Base-by-base conservation (phyloP, 2,113 vertebrate species). In the Microtus oregoni region DNA sequence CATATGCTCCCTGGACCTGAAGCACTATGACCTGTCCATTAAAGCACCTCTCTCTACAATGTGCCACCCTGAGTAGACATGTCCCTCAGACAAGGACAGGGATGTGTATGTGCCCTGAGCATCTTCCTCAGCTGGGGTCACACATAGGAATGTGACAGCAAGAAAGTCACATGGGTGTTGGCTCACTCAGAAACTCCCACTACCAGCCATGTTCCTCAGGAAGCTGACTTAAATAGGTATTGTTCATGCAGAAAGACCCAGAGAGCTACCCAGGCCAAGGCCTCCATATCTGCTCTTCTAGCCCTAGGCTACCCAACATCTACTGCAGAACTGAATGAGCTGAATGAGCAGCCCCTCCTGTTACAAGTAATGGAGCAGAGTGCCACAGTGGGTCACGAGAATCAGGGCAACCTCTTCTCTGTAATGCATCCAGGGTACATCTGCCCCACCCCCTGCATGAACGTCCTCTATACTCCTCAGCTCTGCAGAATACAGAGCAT, bases 371-470 rank as follows among this genome's bases (percentile, higher is more conserved):
- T 0, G 65, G 92, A 41, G 61, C 26, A 5, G 28, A 89, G 20
- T 26, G 22, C 0, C 0, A 14, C 22, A 0, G 11, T 35, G 44
- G 38, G 38, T 13, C 63, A 32, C 22, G n/a, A 70, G 13, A n/a
- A 26, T 47, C 32, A 87, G 26, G 20, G 24, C 24, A 52, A 75
- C 17, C 28, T 6, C 22, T 41, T 50, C 78, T 26, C 30, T 58
- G 28, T 52, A n/a, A 47, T 13, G 65, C 58, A 2, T 11, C 65
- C 50, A 44, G 61, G 82, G n/a, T 28, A 76, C 20, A 41, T 1
- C 0, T 32, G 30, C 9, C 13, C 22, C 65, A 8, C 0, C 0
- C 7, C 7, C 15, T 65, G 22, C 4, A 28, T 65, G 44, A 65
- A 1, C 7, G 5, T 20, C n/a, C 20, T 10, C 4, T 1, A 30